Conservation (phyloP, 2,113 vertebrate species). For the Cavia porcellus region DNA sequence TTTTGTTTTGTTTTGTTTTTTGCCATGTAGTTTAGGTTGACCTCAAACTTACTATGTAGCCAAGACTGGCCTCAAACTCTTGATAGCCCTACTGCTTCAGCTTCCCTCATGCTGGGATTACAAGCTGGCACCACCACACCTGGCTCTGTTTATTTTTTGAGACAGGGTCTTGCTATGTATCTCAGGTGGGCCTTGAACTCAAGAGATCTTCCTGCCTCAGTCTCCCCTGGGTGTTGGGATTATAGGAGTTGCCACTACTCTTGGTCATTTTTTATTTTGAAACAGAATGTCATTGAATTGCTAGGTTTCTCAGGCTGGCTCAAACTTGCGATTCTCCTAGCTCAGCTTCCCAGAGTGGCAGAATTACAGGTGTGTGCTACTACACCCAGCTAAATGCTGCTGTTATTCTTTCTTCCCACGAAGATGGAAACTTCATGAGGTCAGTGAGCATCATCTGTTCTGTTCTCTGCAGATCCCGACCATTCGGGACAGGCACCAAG, state of each 20-base stretch:
- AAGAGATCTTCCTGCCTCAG: background rate
- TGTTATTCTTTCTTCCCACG: background rate
- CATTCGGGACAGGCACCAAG: background rate
- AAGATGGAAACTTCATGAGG: background rate
- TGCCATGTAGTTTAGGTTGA: background rate
- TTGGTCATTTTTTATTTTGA: background rate
- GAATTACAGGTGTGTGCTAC: background rate
- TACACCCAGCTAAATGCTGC: background rate
- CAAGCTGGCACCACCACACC: background rate
- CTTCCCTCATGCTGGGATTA: background rate
- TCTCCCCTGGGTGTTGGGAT: background rate
- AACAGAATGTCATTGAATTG: background rate
- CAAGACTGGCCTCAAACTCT: background rate
- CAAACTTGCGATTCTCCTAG: background rate
- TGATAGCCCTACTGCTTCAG: background rate
- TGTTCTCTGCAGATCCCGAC: background rate
- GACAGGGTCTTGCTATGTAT: background rate
- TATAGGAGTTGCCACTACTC: background rate
- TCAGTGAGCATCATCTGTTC: background rate
- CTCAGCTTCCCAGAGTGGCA: background rate
- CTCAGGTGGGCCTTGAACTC: background rate
- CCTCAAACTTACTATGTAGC: background rate
- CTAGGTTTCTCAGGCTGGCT: background rate
- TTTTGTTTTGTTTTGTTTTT: background rate
- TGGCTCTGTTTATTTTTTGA: background rate